These are phyloP conservation scores for Hirtodrosophila histrioides DNA, from an alignment of 2,888 invertebrate genomes.

Conservation along the genomic window DNA sequence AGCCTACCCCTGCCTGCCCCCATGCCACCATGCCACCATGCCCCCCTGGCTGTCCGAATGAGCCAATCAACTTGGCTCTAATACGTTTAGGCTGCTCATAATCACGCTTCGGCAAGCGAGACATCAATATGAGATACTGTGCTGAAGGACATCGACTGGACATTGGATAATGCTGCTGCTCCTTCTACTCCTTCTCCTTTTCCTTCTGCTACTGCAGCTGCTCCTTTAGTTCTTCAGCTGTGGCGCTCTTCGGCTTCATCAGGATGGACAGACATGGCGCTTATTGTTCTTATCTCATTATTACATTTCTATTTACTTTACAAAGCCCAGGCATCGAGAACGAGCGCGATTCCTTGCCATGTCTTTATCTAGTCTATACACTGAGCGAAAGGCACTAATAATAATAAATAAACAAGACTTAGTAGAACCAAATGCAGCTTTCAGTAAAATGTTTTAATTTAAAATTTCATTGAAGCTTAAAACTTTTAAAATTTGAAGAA, in stretches of 20 bases:
- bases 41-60: conserved; percentile 2
- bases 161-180: conserved; percentile 17
- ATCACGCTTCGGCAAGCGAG: conserved; percentile 67
- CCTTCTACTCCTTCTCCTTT: conserved; percentile 9
- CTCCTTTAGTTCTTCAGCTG: conserved; percentile 4
- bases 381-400: not conserved
- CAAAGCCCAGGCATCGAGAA: conserved; percentile 14
- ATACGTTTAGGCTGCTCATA: conserved; percentile 75
- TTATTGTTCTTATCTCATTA: conserved; percentile 78
- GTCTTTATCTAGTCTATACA: conserved; percentile 12
- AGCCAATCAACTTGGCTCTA: conserved; percentile 61
- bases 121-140: conserved; percentile 51
- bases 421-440: too few relatives aligned
- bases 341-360: conserved; percentile 5
- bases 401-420: too few relatives aligned
- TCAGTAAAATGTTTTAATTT: too few relatives aligned
- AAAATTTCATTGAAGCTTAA: too few relatives aligned
- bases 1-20: too few relatives aligned
- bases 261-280: conserved; percentile 33
- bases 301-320: conserved; percentile 74
- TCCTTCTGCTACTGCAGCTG: not conserved
- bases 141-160: conserved; percentile 16
- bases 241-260: conserved; percentile 4
- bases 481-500: too few relatives aligned
- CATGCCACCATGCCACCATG: too few relatives aligned